phyloP scores from a whole-genome alignment of 2,113 vertebrate genomes.

The Struthio camelus region DNA sequence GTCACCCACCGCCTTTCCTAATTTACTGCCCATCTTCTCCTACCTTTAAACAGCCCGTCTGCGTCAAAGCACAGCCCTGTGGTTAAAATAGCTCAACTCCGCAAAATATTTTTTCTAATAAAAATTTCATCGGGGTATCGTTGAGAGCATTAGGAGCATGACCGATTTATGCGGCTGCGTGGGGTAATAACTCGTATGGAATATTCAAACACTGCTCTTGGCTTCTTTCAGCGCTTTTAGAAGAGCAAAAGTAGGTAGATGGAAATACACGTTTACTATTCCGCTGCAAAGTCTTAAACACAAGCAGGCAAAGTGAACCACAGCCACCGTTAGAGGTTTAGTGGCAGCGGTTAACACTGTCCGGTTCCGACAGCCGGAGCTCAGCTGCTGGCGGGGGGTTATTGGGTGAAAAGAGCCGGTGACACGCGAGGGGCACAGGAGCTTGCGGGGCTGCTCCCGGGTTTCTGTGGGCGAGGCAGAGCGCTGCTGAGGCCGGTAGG shows the following conservation, averaged over 20 bases:
- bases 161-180: neutral
- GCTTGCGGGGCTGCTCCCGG: fast-evolving
- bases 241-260: neutral
- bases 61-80: neutral
- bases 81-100: neutral
- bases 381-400: neutral
- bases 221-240: neutral
- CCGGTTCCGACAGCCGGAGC: neutral
- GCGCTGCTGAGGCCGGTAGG: neutral
- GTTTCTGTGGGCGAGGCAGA: neutral
- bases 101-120: neutral
- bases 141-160: neutral
- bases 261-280: neutral
- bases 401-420: neutral
- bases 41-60: fast-evolving
- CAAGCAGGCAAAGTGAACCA: neutral
- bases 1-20: neutral
- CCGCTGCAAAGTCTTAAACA: neutral
- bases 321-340: neutral
- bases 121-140: neutral
- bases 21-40: neutral
- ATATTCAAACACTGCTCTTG: neutral
- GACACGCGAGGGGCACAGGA: neutral
- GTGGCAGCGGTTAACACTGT: neutral
- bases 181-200: neutral